These are phyloP conservation scores for Dioctria linearis DNA, from an alignment of 2,888 invertebrate species.

Conservation along the genomic window DNA sequence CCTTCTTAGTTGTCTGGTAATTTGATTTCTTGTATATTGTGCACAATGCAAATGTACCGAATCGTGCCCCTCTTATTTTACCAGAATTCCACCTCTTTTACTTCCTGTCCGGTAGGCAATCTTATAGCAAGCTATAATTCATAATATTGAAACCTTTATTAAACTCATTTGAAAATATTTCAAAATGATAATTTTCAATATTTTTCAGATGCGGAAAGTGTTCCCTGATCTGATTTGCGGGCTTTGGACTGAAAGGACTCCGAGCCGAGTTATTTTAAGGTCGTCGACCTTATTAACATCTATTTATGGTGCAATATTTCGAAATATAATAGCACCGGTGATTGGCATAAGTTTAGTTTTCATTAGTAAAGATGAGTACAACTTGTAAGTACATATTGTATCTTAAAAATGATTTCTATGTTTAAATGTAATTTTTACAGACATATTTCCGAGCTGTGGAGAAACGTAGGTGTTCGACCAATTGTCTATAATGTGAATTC, in stretches of 20 bases:
- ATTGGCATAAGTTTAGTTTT: slow-evolving; percentile 70
- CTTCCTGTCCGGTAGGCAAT: no score
- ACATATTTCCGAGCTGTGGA: slow-evolving; percentile 70
- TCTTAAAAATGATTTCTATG: background rate
- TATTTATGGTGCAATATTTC: slow-evolving; percentile 69
- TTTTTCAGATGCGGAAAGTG: slow-evolving; percentile 67
- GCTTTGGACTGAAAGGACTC: slow-evolving; percentile 69
- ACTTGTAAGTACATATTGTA: slow-evolving; percentile 65
- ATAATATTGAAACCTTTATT: no score
- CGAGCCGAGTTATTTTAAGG: slow-evolving; percentile 66
- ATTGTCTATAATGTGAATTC: slow-evolving; percentile 71
- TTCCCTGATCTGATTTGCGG: slow-evolving; percentile 70
- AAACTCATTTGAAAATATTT: no score
- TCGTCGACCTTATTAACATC: slow-evolving; percentile 69
- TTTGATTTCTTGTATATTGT: no score
- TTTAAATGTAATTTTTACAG: slow-evolving; percentile 60
- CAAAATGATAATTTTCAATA: no score
- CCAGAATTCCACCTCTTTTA: no score
- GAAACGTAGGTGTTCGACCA: slow-evolving; percentile 70
- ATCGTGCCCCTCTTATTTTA: no score
- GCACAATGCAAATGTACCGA: no score
- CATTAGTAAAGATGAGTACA: slow-evolving; percentile 70
- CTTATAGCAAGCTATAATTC: no score
- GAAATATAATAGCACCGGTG: slow-evolving; percentile 70
- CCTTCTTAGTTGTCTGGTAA: no score